phyloP scores from a whole-genome alignment of 2,888 invertebrate species.

The Pinctada fucata region DNA sequence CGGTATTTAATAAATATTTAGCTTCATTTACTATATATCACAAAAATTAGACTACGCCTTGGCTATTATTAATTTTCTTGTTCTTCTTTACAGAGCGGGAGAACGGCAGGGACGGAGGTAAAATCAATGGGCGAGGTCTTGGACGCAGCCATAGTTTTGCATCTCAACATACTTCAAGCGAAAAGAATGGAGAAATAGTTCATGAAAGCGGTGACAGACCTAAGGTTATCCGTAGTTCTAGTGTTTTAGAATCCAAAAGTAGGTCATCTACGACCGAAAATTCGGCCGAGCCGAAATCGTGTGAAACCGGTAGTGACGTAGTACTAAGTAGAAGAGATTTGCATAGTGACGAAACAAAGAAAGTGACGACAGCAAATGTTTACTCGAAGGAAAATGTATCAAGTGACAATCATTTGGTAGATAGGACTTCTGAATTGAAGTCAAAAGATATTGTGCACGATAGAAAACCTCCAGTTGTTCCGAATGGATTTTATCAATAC shows the following conservation, averaged over 20 bases:
- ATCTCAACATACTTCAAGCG: background rate
- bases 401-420: background rate
- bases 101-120: constrained; percentile 21
- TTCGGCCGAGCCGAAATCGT: background rate
- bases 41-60: no score
- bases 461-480: background rate
- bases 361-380: background rate
- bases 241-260: background rate
- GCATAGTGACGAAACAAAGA: background rate
- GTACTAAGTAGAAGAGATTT: background rate
- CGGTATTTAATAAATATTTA: no score
- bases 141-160: constrained; percentile 29
- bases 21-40: no score
- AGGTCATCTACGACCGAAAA: background rate
- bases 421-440: background rate
- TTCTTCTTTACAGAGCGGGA: constrained; percentile 36
- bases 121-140: constrained; percentile 17
- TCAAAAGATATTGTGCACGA: background rate
- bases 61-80: constrained; percentile 2
- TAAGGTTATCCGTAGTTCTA: background rate
- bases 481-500: background rate
- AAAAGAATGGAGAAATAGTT: background rate
- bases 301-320: background rate
- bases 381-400: background rate
- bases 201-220: constrained; percentile 24